These are phyloP conservation scores for Drosophila baimaii DNA, from an alignment of 1,140 invertebrate genomes.

Conservation along the genomic window DNA sequence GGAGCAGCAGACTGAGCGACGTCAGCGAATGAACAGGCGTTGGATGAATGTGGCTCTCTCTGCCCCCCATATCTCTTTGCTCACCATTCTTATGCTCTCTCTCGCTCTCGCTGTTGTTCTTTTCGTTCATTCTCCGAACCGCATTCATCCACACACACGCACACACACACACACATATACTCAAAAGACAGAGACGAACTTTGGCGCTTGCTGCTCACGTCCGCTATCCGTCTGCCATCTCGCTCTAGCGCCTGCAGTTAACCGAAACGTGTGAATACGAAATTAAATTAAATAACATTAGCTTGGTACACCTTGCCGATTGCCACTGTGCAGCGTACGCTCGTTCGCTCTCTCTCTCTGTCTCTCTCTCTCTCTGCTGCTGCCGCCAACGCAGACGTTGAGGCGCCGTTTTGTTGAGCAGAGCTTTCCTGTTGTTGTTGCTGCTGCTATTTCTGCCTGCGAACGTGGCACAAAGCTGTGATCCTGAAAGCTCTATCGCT, in stretches of 20 bases:
- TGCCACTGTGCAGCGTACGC: conserved; percentile 60
- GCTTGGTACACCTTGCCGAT: conserved; percentile 78
- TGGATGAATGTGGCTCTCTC: conserved; percentile 38
- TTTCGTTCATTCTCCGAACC: conserved; percentile 35
- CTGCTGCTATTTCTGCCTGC: conserved; percentile 14
- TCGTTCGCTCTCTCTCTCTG: neutral
- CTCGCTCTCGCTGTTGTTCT: conserved; percentile 3
- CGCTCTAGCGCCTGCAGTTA: conserved; percentile 42
- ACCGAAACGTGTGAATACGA: conserved; percentile 67
- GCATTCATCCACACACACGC: conserved; percentile 45
- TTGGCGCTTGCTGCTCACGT: conserved; percentile 62
- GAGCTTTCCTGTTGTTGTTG: conserved; percentile 36
- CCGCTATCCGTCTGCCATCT: conserved; percentile 32
- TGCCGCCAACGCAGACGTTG: conserved; percentile 65
- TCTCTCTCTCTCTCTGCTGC: conserved; percentile 13
- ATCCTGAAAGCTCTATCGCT: conserved; percentile 21
- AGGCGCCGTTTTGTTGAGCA: conserved; percentile 51
- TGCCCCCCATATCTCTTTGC: neutral
- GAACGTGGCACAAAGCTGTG: conserved; percentile 61
- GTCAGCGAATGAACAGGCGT: conserved; percentile 60
- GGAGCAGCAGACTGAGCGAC: conserved; percentile 69
- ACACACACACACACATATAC: conserved; percentile 27
- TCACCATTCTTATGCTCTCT: neutral
- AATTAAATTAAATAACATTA: conserved; percentile 83
- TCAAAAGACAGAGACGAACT: conserved; percentile 12